These are phyloP conservation scores for Cheiracanthium punctorium DNA, from an alignment of 2,888 invertebrate species.

Conservation along the genomic window DNA sequence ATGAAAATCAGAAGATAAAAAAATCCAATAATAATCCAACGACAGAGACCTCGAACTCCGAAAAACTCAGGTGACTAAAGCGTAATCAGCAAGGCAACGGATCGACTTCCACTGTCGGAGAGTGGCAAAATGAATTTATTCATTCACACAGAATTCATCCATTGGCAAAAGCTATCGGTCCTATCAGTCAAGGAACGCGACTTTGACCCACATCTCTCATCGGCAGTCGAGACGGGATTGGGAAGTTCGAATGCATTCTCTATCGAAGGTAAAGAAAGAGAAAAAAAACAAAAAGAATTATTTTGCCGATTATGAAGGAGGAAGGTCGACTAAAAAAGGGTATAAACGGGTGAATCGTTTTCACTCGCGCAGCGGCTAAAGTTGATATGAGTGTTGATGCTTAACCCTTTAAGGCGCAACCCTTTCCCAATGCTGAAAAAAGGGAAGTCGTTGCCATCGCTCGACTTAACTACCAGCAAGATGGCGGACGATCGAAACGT, in stretches of 20 bases:
- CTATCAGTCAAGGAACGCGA: neutral
- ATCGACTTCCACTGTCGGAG: neutral
- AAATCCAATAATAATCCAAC: too few species aligned
- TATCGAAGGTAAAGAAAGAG: too few species aligned
- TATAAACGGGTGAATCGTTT: neutral
- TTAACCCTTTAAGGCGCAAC: too few species aligned
- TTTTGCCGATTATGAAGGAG: neutral
- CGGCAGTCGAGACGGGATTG: neutral
- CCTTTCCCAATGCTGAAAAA: too few species aligned
- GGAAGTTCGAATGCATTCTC: neutral
- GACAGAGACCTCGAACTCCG: neutral
- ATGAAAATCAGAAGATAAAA: too few species aligned
- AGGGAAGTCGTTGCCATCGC: too few species aligned
- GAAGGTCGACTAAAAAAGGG: neutral
- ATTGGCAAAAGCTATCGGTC: neutral
- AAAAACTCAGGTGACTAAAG: neutral
- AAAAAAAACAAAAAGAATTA: neutral
- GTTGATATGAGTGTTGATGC: too few species aligned
- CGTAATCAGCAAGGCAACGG: too few species aligned
- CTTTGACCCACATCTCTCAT: conserved; percentile 9
- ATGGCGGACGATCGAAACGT: too few species aligned
- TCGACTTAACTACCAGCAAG: too few species aligned
- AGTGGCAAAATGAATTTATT: neutral
- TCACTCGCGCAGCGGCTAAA: too few species aligned
- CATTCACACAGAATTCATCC: neutral